Base-by-base conservation (phyloP, 2,888 invertebrate genomes). In the Archips crataeganus region DNA sequence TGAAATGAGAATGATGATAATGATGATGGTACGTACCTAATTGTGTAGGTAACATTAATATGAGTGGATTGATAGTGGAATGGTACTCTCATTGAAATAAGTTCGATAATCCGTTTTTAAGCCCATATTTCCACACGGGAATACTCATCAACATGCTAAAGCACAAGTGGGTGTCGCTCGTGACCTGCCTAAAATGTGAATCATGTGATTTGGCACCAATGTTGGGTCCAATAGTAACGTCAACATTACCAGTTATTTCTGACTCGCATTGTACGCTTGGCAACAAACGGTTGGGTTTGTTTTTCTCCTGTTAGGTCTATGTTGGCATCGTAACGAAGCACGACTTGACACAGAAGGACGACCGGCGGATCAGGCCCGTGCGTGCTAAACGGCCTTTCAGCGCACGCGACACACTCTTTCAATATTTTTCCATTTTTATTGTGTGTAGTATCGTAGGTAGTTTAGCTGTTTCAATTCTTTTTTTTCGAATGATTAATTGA, bases 181-280 rank as follows among this genome's bases (percentile, higher is more conserved):
- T 92, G 90, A 92, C 90, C 87, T 84, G 90, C 84, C 87, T 86
- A 83, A 88, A 89, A 91, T 90, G 87, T 89, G 88, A 88, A 89
- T 92, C 92, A 92, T 91, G 92, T 92, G 92, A 92, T 89, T 90
- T 87, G 91, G 91, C 91, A 89, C 88, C 84, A 89, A 87, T 83
- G 80, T 87, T 89, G 86, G 89, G 78, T 82, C 88, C 87, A 87
- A 87, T 77, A 79, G 80, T 84, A 73, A 84, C 87, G 88, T 89
- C 90, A 87, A 85, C 81, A 82, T 82, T 85, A 85, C 86, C 82
- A 83, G 88, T 87, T 92, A 92, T 92, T 92, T 92, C 85, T 86
- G 90, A 83, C 83, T 84, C 80, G 80, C 78, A 81, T 83, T 83
- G 85, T 84, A 83, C 80, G 86, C 87, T 87, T 88, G 88, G 88